Conservation (phyloP, 2,797 vertebrate species). For the Gobionotothen gibberifrons region DNA sequence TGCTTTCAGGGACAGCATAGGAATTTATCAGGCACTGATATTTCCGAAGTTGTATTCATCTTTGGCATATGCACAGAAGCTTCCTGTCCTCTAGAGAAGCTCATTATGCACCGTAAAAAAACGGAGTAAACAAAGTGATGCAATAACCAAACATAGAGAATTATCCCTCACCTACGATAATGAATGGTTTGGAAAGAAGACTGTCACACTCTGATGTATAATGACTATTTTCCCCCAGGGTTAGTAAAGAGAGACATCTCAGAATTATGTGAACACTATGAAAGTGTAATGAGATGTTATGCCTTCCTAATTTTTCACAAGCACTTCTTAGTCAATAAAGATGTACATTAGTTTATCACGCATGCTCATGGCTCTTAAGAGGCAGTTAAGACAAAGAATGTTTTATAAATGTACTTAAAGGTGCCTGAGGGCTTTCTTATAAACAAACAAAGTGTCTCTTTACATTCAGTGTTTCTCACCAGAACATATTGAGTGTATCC, state of each 20-base stretch:
- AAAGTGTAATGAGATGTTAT: neutral
- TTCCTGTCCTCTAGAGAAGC: constrained; percentile 36
- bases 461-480: neutral
- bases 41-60: constrained; percentile 52
- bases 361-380: neutral
- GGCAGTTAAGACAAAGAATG: neutral
- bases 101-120: constrained; percentile 46
- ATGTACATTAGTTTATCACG: neutral
- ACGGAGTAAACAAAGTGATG: constrained; percentile 36
- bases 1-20: constrained; percentile 17
- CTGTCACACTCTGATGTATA: neutral
- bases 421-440: neutral
- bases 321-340: neutral
- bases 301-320: constrained; percentile 7
- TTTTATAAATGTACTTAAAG: neutral
- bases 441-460: neutral
- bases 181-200: constrained; percentile 10
- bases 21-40: constrained; percentile 56
- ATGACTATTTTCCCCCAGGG: constrained; percentile 3
- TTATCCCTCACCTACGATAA: neutral
- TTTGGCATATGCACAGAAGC: neutral
- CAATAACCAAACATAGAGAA: constrained; percentile 16
- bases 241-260: constrained; percentile 3
- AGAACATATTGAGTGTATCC: neutral
- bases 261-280: neutral